phyloP scores from a whole-genome alignment of 2,888 invertebrate species.

The Drosophila trichaetosa region DNA sequence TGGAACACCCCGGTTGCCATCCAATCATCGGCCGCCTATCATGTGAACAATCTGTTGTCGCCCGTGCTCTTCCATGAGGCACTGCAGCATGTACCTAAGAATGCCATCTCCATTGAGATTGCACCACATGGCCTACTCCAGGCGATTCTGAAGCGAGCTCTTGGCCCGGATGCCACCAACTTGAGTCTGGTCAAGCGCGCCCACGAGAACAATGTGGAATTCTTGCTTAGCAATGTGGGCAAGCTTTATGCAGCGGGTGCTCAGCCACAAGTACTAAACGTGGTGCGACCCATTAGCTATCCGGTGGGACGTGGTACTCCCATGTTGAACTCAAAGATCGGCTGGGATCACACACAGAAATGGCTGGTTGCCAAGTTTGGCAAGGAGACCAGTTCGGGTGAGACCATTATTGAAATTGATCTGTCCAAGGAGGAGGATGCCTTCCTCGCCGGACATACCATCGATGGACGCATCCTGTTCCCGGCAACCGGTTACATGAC shows the following conservation, averaged over 20 bases:
- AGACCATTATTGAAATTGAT: constrained; percentile 92
- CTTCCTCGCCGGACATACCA: constrained; percentile 93
- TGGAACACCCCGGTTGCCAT: constrained; percentile 92
- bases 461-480: constrained; percentile 96
- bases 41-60: constrained; percentile 97
- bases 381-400: constrained; percentile 88
- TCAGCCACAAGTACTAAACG: constrained; percentile 89
- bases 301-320: constrained; percentile 97
- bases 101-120: constrained; percentile 95
- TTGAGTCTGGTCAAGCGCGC: constrained; percentile 94
- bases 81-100: constrained; percentile 92
- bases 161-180: constrained; percentile 90
- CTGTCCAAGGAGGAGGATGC: constrained; percentile 90
- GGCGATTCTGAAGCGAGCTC: constrained; percentile 95
- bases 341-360: constrained; percentile 96
- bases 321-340: constrained; percentile 93
- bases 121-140: constrained; percentile 98
- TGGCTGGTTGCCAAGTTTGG: constrained; percentile 94
- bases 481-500: constrained; percentile 97
- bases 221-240: constrained; percentile 92
- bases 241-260: constrained; percentile 93
- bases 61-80: constrained; percentile 97
- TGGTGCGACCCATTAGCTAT: constrained; percentile 91
- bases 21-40: constrained; percentile 95
- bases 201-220: constrained; percentile 90